phyloP scores from a whole-genome alignment of 2,113 vertebrate species.

The Amblyopsis rosae region DNA sequence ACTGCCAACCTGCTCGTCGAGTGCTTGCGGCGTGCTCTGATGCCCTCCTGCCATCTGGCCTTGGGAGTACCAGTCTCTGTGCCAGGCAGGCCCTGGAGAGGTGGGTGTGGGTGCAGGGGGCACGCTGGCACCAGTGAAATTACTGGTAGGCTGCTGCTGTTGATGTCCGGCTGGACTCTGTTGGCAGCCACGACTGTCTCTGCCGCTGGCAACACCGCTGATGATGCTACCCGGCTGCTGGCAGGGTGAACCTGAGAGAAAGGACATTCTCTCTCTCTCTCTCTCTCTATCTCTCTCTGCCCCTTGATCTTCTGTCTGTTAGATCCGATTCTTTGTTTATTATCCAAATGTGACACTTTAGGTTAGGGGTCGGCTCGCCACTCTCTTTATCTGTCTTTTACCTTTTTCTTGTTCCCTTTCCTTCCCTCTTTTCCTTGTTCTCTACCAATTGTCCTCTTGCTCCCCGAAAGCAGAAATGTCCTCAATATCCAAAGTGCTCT shows the following conservation, averaged over 20 bases:
- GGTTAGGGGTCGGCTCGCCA: neutral
- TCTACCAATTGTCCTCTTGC: constrained; percentile 29
- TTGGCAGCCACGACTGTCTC: constrained; percentile 40
- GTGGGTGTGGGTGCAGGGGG: constrained; percentile 46
- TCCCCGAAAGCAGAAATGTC: constrained; percentile 43
- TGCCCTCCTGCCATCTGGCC: constrained; percentile 79
- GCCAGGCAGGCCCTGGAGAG: constrained; percentile 32
- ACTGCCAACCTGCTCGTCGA: constrained; percentile 64
- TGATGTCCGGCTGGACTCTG: neutral
- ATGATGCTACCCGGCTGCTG: constrained; percentile 61
- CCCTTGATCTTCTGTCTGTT: neutral
- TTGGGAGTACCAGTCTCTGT: constrained; percentile 48
- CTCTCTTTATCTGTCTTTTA: constrained; percentile 4
- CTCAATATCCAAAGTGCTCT: constrained; percentile 47
- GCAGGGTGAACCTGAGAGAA: constrained; percentile 68
- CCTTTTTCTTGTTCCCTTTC: neutral
- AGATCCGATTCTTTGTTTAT: neutral
- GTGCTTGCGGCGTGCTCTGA: constrained; percentile 62
- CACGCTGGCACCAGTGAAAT: constrained; percentile 39
- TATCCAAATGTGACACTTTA: neutral
- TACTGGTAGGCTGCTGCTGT: constrained; percentile 45
- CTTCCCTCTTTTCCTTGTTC: constrained; percentile 29
- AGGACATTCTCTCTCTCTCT: constrained; percentile 73
- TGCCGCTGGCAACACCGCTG: neutral
- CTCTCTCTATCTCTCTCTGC: constrained; percentile 25